These are phyloP conservation scores for Drosophila pseudotakahashii DNA, from an alignment of 2,888 invertebrate species.

Conservation along the genomic window DNA sequence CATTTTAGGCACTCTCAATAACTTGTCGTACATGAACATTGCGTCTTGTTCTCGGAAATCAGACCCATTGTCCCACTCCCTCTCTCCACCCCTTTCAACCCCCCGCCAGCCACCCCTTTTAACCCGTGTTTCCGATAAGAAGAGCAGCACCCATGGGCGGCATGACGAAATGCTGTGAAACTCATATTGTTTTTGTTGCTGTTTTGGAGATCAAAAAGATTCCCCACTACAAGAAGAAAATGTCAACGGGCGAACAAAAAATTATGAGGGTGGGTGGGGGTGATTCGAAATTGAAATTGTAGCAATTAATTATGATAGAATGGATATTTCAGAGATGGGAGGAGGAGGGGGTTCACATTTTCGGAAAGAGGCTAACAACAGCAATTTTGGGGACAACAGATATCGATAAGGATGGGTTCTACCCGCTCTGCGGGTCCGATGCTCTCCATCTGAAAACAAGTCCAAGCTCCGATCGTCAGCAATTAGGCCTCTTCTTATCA, in stretches of 20 bases:
- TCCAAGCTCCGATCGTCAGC: constrained; percentile 55
- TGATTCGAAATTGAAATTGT: constrained; percentile 67
- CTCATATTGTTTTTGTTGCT: constrained; percentile 23
- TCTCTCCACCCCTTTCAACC: too few species aligned
- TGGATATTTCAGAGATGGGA: neutral
- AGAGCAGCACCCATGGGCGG: constrained; percentile 33
- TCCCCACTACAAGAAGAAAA: constrained; percentile 30
- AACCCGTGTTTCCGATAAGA: constrained; percentile 22
- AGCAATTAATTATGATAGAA: constrained; percentile 70
- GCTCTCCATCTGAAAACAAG: constrained; percentile 37
- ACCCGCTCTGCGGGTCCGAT: constrained; percentile 8
- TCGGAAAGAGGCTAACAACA: constrained; percentile 20
- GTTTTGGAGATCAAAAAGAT: constrained; percentile 66
- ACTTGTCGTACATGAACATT: constrained; percentile 38
- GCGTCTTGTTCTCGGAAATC: constrained; percentile 65
- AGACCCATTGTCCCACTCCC: constrained; percentile 12
- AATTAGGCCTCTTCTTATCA: constrained; percentile 56
- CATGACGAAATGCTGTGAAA: constrained; percentile 71
- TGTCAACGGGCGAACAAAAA: constrained; percentile 18
- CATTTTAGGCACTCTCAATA: constrained; percentile 18
- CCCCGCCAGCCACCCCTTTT: neutral
- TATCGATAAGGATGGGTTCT: constrained; percentile 28
- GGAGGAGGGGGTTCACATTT: too few species aligned
- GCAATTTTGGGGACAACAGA: constrained; percentile 36
- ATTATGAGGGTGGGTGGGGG: constrained; percentile 1